Evolutionary conservation across 2,888 invertebrate genomes (phyloP), one percentile per base, ranked within the genome.

Genomic region (Drosophila silvestris): DNA sequence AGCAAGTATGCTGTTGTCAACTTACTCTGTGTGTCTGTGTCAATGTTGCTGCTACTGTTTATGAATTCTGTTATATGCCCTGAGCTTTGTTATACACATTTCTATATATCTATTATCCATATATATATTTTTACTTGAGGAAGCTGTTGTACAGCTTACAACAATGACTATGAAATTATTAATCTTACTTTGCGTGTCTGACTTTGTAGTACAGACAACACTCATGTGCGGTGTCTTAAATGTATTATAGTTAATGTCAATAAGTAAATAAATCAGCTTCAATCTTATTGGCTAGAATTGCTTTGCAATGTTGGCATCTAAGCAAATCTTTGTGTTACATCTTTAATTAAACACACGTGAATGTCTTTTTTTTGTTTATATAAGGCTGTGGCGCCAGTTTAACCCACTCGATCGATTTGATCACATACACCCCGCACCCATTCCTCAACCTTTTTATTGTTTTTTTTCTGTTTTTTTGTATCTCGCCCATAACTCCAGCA

Each of bases 261-360:
- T 16, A 16, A 22, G 6, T 6, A 6, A 22, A 26, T 10, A 30
- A 19, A 47, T 26, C 22, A 47, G 47, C 47, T 16, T 4, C 22
- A 47, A 16, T 26, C 14, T 47, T 7, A 1, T 7, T 2, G 5
- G 26, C 7, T 26, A 7, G 1, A 26, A 26, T 47, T 47, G 16
- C 47, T 9, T 1, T 9, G 16, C 26, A 16, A 16, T 52, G 5
- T 26, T 50, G 7, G 14, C 28, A 52, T 14, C 32, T 37, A 1
- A 3, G n/a, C 52, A 54, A 70, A 76, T 77, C 77, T 71, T 62
- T 62, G 66, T 76, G 59, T 78, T 58, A 61, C 68, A 77, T 77
- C 77, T 39, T 58, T n/a, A 74, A 59, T 65, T 66, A 39, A 30
- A 56, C 26, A 68, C 51, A 32, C 56, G 47, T 44, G 41, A 41